Conservation (phyloP, 2,113 vertebrate species). For the Gobiocypris rarus region DNA sequence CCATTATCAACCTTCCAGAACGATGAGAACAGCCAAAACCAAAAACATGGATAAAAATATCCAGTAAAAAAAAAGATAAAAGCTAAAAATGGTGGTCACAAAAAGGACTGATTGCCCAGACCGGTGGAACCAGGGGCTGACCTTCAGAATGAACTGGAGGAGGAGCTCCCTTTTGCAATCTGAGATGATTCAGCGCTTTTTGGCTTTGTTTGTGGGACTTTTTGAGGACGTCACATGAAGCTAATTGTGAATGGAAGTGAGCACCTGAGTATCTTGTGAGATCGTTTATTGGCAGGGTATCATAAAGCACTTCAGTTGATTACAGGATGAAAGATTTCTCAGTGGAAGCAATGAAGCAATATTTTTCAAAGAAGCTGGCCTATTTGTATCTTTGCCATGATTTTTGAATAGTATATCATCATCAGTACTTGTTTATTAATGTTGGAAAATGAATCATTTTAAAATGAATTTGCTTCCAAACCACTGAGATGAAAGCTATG, state of each 20-base stretch:
- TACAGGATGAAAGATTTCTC: neutral
- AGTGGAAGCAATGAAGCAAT: neutral
- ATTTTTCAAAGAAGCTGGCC: constrained; percentile 18
- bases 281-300: constrained; percentile 3
- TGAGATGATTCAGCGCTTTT: constrained; percentile 55
- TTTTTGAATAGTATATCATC: neutral
- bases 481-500: constrained; percentile 63
- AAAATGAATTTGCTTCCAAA: constrained; percentile 73
- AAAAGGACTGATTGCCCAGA: constrained; percentile 24
- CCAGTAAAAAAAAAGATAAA: constrained; percentile 26
- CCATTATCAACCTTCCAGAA: constrained; percentile 91
- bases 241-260: constrained; percentile 38
- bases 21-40: constrained; percentile 77
- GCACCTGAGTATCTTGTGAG: constrained; percentile 7
- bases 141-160: constrained; percentile 62
- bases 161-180: constrained; percentile 56
- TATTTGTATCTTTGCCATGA: constrained; percentile 15
- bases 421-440: constrained; percentile 47
- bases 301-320: constrained; percentile 38
- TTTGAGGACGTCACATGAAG: constrained; percentile 34
- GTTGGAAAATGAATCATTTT: constrained; percentile 45
- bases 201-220: constrained; percentile 53
- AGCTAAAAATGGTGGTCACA: constrained; percentile 53
- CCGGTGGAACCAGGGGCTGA: constrained; percentile 31
- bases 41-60: constrained; percentile 44